Evolutionary conservation across 1,140 invertebrate species (phyloP).

Genomic region (Lepeophtheirus salmonis): DNA sequence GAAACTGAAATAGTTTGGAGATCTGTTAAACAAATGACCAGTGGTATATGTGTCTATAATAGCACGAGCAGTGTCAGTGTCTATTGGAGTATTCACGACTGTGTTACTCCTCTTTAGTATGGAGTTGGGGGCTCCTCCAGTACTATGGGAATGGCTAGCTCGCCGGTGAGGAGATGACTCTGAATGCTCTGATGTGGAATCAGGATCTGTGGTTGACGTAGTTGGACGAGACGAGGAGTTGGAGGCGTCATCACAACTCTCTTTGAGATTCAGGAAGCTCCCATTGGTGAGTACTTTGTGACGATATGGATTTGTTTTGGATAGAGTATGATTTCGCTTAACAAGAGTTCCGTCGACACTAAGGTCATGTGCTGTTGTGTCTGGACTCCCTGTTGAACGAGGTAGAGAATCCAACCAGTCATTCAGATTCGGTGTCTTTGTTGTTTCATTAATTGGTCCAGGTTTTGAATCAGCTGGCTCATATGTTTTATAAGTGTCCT

Average conservation of each 20-base stretch:
- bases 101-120: constrained; percentile 3
- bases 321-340: neutral
- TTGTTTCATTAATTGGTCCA: neutral
- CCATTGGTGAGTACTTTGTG: constrained; percentile 18
- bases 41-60: constrained; percentile 12
- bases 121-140: neutral
- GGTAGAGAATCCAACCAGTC: constrained; percentile 15
- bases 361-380: constrained; percentile 2
- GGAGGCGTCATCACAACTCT: constrained; percentile 1
- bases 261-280: constrained; percentile 12
- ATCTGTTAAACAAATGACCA: constrained; percentile 1
- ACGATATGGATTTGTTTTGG: constrained; percentile 14
- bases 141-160: too few relatives aligned
- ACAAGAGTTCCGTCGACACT: neutral
- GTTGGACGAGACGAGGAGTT: constrained; percentile 1
- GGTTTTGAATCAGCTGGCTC: neutral
- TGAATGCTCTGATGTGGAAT: constrained; percentile 1
- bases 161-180: neutral
- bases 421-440: neutral
- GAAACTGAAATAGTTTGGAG: neutral
- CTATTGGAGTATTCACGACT: neutral
- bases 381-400: neutral
- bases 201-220: constrained; percentile 9
- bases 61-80: constrained; percentile 9
- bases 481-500: constrained; percentile 14